Evolutionary conservation across 2,888 invertebrate genomes (phyloP).

Genomic region (Antitype chi): DNA sequence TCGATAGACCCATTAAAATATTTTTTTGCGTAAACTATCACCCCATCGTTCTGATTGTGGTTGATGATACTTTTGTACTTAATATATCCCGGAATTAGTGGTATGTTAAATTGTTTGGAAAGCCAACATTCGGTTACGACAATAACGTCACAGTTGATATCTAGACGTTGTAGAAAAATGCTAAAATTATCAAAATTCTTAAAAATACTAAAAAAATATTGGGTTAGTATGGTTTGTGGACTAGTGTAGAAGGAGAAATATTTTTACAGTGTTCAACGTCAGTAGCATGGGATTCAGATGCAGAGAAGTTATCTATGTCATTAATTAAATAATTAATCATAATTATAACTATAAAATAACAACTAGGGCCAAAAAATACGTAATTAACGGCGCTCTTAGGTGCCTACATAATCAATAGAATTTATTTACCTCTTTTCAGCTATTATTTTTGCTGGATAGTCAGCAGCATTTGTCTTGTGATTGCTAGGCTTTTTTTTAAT

Average conservation of each 20-base stretch:
- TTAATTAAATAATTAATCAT: background rate
- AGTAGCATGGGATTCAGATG: background rate
- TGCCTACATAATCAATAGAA: background rate
- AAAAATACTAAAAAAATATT: background rate
- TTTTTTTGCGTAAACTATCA: no score
- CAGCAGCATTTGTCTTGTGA: background rate
- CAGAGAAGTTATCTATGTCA: background rate
- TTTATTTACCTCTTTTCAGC: background rate
- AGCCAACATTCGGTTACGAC: background rate
- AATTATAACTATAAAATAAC: background rate
- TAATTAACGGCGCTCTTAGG: background rate
- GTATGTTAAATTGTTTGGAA: background rate
- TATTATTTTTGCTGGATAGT: background rate
- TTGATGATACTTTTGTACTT: background rate
- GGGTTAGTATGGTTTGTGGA: background rate
- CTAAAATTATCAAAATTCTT: background rate
- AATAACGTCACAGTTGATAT: background rate
- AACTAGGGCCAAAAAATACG: background rate
- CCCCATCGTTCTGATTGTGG: background rate
- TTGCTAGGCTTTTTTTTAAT: background rate
- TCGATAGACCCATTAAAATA: no score
- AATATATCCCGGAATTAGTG: background rate
- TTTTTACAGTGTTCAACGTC: background rate
- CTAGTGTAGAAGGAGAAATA: background rate
- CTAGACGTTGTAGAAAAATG: background rate